Conservation (phyloP, 53 echinoderm and acorn worm species). For the Holothuria scabra region DNA sequence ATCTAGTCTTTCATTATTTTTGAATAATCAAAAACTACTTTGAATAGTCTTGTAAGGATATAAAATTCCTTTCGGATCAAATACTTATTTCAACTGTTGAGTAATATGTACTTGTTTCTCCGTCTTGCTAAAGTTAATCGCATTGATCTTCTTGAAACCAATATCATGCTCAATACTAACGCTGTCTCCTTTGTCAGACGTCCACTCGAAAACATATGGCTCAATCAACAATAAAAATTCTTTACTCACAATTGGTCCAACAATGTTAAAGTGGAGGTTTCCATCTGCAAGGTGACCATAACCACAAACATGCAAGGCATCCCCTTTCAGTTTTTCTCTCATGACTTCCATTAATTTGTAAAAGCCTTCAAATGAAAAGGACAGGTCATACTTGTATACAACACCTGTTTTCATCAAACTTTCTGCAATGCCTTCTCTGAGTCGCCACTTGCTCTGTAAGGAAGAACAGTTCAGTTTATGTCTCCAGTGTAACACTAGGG, state of each 20-base stretch:
- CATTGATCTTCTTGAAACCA: conserved; percentile 88
- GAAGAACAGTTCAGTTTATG: no score
- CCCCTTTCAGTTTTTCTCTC: conserved; percentile 55
- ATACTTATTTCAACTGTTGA: conserved; percentile 70
- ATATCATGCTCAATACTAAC: conserved; percentile 95
- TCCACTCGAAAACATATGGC: conserved; percentile 87
- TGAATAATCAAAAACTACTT: no score
- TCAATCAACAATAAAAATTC: conserved; percentile 70
- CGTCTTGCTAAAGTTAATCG: conserved; percentile 77
- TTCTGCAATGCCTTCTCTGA: conserved; percentile 79
- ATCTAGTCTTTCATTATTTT: no score
- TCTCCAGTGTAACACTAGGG: no score
- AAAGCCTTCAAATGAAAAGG: conserved; percentile 66
- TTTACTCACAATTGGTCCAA: conserved; percentile 60
- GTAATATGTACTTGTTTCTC: conserved; percentile 71
- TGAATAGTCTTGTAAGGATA: no score
- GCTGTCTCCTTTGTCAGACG: conserved; percentile 71
- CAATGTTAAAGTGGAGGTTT: conserved; percentile 87
- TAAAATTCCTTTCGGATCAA: conserved; percentile 93
- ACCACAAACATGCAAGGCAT: conserved; percentile 60
- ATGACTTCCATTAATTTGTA: conserved; percentile 75
- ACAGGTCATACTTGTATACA: conserved; percentile 90
- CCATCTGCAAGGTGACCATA: conserved; percentile 96
- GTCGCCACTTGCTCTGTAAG: conserved; percentile 76
- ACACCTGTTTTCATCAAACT: conserved; percentile 66